Base-by-base conservation (phyloP, 2,797 vertebrate species). In the Sciurus carolinensis region DNA sequence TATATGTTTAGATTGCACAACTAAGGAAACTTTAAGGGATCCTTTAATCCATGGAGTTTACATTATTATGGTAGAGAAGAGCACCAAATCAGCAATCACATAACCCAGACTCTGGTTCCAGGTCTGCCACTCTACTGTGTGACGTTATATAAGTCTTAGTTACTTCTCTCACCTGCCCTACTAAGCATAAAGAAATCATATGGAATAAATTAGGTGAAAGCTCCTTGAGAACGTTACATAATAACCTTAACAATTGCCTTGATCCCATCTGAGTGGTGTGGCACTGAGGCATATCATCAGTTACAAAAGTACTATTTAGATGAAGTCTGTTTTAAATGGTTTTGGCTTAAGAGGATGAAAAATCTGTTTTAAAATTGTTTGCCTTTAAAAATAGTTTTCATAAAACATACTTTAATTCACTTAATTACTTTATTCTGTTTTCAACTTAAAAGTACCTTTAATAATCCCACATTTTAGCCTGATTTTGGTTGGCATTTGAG, bases 341-440 rank as follows among this genome's bases (percentile, higher is more conserved):
- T 81, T 91, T 91, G 75, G 72, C 81, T 83, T 95, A 92, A 92
- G 72, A 86, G 52, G 69, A 76, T 87, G 50, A 85, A 95, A 86
- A 85, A 30, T 54, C 42, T 15, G 26, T 87, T 96, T 96, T 71
- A 67, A 93, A 94, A 71, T 66, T 30, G n/a, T 59, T 87, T 89
- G 33, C 73, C 79, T 93, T 96, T 75, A 80, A 91, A 80, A 96
- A 80, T 39, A 92, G 36, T 81, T 96, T 95, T 84, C 66, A 71
- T 90, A 85, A 96, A 95, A 66, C 24, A 87, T 76, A 28, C 59
- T 86, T 91, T 67, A 93, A 85, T 87, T 96, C 69, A 80, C 26
- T 87, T 82, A 90, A 64, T 93, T 95, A 44, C 6, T 94, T 90
- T 89, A 79, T 94, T 97, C 59, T 95, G 11, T 83, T 88, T 95